These are phyloP conservation scores for Peromyscus californicus DNA, from an alignment of 2,113 vertebrate species.

Conservation along the genomic window DNA sequence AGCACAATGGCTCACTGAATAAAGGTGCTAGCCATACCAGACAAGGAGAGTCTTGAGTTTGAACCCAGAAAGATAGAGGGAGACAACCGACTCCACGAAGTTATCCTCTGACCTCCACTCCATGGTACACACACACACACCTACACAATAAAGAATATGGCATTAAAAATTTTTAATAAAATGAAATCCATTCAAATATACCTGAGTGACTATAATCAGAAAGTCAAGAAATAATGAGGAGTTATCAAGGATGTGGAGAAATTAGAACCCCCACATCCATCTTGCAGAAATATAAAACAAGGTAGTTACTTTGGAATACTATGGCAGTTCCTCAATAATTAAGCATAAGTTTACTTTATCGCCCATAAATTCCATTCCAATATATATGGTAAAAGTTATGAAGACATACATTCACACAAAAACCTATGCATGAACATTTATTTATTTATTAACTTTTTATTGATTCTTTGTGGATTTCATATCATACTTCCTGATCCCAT, in stretches of 20 bases:
- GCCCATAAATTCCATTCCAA: not conserved
- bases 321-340: not conserved
- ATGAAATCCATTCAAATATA: not conserved
- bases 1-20: not conserved
- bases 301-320: not conserved
- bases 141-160: too few species aligned
- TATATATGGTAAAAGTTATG: not conserved
- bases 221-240: not conserved
- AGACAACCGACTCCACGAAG: not conserved
- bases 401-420: not conserved
- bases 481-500: too few species aligned
- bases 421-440: too few species aligned
- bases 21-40: not conserved
- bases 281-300: not conserved
- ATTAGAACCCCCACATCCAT: not conserved
- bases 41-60: not conserved
- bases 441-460: too few species aligned
- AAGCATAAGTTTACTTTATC: not conserved
- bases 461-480: too few species aligned
- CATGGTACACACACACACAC: not conserved
- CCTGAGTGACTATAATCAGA: not conserved
- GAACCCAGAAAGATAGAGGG: not conserved
- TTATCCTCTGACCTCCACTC: not conserved
- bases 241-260: not conserved
- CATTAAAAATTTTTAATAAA: not conserved